Conservation (phyloP, 2,797 vertebrate species). For the Coreius guichenoti region DNA sequence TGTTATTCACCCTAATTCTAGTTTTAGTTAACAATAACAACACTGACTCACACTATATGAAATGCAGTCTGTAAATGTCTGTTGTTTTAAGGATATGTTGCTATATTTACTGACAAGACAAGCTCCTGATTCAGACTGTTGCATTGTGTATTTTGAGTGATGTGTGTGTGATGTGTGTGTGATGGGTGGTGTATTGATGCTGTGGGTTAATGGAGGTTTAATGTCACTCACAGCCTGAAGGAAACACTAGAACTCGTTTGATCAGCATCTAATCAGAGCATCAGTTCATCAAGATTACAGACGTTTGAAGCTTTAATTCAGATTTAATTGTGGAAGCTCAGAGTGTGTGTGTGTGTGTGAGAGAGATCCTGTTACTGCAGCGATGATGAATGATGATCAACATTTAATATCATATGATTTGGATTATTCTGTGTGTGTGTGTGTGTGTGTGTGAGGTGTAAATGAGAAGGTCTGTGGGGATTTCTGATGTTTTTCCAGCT, state of each 20-base stretch:
- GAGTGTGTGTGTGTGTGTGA: neutral
- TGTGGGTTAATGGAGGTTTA: slow-evolving; percentile 52
- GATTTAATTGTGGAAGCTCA: slow-evolving; percentile 29
- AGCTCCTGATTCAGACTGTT: too few species aligned
- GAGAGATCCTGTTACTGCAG: neutral
- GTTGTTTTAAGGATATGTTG: too few species aligned
- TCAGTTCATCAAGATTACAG: slow-evolving; percentile 53
- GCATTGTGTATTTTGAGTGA: neutral
- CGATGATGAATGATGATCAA: neutral
- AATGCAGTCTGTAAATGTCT: too few species aligned
- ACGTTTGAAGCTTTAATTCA: slow-evolving; percentile 49
- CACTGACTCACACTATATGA: too few species aligned
- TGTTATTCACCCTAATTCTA: too few species aligned
- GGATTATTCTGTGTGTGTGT: neutral
- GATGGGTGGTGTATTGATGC: neutral
- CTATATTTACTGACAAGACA: too few species aligned
- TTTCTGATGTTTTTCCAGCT: too few species aligned
- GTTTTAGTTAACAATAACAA: too few species aligned
- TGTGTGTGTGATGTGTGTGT: neutral
- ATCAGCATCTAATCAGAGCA: slow-evolving; percentile 42
- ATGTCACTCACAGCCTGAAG: slow-evolving; percentile 36
- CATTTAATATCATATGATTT: neutral
- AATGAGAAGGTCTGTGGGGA: neutral
- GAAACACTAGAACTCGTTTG: slow-evolving; percentile 33
- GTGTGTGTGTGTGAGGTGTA: neutral